phyloP scores from a whole-genome alignment of 2,888 invertebrate genomes.

The Zygogramma bicolorata region DNA sequence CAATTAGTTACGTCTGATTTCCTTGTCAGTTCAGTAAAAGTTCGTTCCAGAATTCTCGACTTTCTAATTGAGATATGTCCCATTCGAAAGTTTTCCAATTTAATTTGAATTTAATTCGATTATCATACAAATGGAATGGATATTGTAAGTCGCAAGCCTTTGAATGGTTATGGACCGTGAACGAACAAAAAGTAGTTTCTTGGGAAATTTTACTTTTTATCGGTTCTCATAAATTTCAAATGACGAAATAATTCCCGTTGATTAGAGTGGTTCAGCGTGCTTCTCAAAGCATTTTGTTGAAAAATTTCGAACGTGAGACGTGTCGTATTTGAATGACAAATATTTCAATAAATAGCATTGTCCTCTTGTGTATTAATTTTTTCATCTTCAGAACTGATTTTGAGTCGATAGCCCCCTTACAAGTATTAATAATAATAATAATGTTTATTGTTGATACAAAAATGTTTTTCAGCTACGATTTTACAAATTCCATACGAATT shows the following conservation, averaged over 20 bases:
- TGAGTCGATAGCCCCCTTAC: too few relatives aligned
- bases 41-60: conserved; percentile 44
- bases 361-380: too few relatives aligned
- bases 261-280: neutral
- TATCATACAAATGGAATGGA: conserved; percentile 41
- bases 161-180: conserved; percentile 15
- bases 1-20: conserved; percentile 46
- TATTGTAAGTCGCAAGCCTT: conserved; percentile 27
- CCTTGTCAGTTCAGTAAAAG: conserved; percentile 36
- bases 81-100: conserved; percentile 43
- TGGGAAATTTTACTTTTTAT: neutral
- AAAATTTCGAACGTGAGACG: too few relatives aligned
- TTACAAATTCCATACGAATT: too few relatives aligned
- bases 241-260: neutral
- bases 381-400: too few relatives aligned
- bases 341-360: too few relatives aligned
- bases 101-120: conserved; percentile 39
- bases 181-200: neutral
- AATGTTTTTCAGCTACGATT: too few relatives aligned
- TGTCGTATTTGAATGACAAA: too few relatives aligned
- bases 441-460: too few relatives aligned
- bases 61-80: conserved; percentile 49
- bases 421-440: too few relatives aligned
- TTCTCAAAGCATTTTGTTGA: too few relatives aligned
- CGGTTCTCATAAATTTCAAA: neutral